Base-by-base conservation (phyloP, 2,797 vertebrate genomes). In the Catharus ustulatus region DNA sequence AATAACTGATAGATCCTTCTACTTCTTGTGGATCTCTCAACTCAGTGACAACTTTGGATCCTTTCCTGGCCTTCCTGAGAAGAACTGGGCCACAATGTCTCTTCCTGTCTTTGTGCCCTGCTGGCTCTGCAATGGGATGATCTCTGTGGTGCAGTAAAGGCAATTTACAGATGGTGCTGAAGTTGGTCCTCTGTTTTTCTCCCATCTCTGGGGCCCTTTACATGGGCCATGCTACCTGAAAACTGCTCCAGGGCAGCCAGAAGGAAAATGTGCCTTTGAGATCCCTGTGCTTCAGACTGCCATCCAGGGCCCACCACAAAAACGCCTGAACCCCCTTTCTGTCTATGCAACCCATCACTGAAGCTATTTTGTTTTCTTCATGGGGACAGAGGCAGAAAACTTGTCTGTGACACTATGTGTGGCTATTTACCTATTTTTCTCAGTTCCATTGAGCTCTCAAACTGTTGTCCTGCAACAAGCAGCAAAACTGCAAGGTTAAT, bases 401-500 rank as follows among this genome's bases (percentile, higher is more conserved):
- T 40, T 62, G 9, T 24, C 36, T 54, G 30, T 38, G 49, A n/a
- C 49, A 79, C 9, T n/a, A 9, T 46, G 15, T 24, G 36, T 81
- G 48, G 38, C n/a, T 91, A 74, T 71, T 98, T 97, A 99, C 99
- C 99, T 96, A 99, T 99, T 97, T 99, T 99, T 72, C 99, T 98
- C 80, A 99, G 98, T 96, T 99, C 99, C 49, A 99, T 98, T 29
- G 99, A 99, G 90, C 98, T 99, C 97, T 99, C 99, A 98, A 99
- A 99, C 93, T 99, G 98, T 46, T 99, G 99, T 24, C 99, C 99
- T 36, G 99, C 97, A 62, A 99, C 99, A 59, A 99, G 98, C 66
- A 99, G 98, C 87, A 99, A 98, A 91, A 99, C 97, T 4, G 99
- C 98, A 67, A 99, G 98, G 92, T 99, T 99, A 96, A 99, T 99